Base-by-base conservation (phyloP, 2,113 vertebrate genomes). In the Miniopterus natalensis region DNA sequence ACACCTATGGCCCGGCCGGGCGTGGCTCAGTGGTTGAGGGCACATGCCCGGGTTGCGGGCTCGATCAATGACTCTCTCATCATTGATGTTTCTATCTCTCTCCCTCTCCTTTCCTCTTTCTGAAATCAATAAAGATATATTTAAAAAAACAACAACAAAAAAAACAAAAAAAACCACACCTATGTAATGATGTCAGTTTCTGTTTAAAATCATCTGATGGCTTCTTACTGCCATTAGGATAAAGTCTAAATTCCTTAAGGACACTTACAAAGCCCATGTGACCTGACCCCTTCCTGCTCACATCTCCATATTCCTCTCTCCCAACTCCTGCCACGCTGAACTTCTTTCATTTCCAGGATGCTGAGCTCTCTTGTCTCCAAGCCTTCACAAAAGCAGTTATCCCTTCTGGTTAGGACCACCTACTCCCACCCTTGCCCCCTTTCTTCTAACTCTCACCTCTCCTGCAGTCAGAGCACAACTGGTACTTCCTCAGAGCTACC, bases 151-250 rank as follows among this genome's bases (percentile, higher is more conserved):
- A 36, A 36, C 36, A 36, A 36, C 36, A 36, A 36, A 36, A 36
- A 36, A 36, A 36, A 36, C 2, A 2, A 36, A 36, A 36, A 36
- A 36, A 36, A 36, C 36, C 36, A 65, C 9, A 61, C 45, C 20
- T n/a, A 66, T 25, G 7, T 57, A 59, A 59, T 63, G 40, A 91
- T 55, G n/a, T 51, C 78, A 79, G n/a, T 55, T 93, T 86, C 84
- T 71, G 40, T 65, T 95, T 95, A 70, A 92, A 96, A 92, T 84
- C 45, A 90, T 57, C 73, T 77, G 40, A 80, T 77, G 23, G 73
- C 40, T 88, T 90, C 73, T 77, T 45, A 85, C 4, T 80, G 45
- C 49, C 73, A 83, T 68, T 45, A 21, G 7, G 47, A 88, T 51
- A 80, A 93, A 89, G 13, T 74, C 66, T 88, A 53, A 77, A 93